Evolutionary conservation across 2,113 vertebrate species (phyloP).

Genomic region (Electrona antarctica): DNA sequence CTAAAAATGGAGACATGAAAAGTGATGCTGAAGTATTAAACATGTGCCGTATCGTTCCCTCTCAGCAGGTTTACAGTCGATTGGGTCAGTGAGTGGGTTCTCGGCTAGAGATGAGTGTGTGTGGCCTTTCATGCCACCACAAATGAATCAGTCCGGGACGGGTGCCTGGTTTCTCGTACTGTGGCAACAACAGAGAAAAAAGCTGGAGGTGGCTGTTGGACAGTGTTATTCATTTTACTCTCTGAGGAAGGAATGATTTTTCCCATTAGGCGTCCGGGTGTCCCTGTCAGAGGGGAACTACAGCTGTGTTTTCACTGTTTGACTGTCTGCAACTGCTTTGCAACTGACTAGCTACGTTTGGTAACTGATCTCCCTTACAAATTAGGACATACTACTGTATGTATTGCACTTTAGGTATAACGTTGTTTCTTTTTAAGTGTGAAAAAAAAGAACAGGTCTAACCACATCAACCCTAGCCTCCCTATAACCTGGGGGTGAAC

Average conservation of each 20-base stretch:
- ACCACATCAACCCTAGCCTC: too few species aligned
- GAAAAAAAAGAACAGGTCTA: too few species aligned
- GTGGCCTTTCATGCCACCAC: conserved; percentile 49
- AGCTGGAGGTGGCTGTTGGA: too few species aligned
- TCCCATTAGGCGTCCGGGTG: too few species aligned
- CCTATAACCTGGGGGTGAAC: too few species aligned
- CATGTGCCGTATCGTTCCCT: conserved; percentile 48
- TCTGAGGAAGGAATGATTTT: too few species aligned
- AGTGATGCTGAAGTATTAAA: conserved; percentile 65
- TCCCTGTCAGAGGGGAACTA: neutral
- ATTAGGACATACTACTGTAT: conserved; percentile 17
- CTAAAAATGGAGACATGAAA: conserved; percentile 68
- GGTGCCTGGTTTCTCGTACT: conserved; percentile 14
- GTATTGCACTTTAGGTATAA: conserved; percentile 10
- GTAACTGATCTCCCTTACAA: neutral
- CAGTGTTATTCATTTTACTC: too few species aligned
- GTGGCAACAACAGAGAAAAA: too few species aligned
- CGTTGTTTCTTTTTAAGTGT: neutral
- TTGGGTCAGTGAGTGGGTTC: conserved; percentile 46
- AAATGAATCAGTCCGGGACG: conserved; percentile 45
- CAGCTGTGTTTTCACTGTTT: neutral
- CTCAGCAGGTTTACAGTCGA: conserved; percentile 60
- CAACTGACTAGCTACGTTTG: conserved; percentile 8
- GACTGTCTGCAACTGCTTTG: conserved; percentile 9
- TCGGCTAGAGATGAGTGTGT: conserved; percentile 1